Evolutionary conservation across 64 coral and sea anemone genomes (phyloP).

Genomic region (Porites australiensis): DNA sequence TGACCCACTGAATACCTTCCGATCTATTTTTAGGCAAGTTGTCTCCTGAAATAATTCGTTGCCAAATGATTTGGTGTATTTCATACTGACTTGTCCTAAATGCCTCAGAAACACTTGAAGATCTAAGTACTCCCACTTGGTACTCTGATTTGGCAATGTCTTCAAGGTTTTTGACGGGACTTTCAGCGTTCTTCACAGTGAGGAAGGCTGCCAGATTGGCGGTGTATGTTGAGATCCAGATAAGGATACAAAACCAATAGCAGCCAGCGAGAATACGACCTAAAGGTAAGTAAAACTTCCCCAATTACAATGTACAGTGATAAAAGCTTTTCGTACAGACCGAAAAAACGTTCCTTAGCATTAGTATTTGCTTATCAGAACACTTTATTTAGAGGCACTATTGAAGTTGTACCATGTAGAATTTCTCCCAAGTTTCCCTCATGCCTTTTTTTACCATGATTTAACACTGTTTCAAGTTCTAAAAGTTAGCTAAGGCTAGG

Average conservation of each 20-base stretch:
- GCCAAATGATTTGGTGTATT: conserved; percentile 7
- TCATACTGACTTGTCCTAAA: conserved; percentile 15
- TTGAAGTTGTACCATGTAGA: no score
- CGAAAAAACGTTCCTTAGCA: no score
- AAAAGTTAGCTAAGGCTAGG: no score
- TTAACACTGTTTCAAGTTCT: no score
- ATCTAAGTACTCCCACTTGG: background rate
- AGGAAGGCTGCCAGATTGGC: conserved; percentile 16
- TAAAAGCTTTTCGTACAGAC: no score
- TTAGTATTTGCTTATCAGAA: no score
- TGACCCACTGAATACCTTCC: background rate
- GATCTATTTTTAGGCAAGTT: background rate
- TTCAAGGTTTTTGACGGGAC: conserved; percentile 31
- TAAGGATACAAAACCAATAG: conserved; percentile 75
- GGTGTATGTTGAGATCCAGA: conserved; percentile 68
- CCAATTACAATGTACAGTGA: no score
- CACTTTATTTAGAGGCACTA: no score
- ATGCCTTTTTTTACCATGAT: no score
- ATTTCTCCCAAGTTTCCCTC: no score
- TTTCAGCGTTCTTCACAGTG: conserved; percentile 33
- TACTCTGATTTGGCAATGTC: conserved; percentile 15
- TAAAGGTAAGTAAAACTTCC: background rate
- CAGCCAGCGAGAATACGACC: conserved; percentile 60
- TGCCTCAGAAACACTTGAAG: background rate
- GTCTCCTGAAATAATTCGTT: background rate